A percentile compares a stretch with the other conserved stretches of the same genome.
Conservation (phyloP, 2,113 vertebrate species). For the Podilymbus podiceps region DNA sequence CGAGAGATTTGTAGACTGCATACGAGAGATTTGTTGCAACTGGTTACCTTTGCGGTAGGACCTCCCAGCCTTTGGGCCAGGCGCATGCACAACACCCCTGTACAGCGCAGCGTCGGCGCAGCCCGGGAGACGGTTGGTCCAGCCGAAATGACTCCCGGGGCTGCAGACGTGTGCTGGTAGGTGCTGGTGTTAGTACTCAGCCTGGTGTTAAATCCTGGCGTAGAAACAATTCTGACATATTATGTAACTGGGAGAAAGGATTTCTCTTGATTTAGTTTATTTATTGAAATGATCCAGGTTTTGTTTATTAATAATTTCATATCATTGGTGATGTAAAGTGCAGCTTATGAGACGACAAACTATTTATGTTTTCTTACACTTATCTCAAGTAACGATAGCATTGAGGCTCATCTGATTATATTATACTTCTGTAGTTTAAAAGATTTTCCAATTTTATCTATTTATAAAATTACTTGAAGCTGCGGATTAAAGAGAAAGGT, state of each 20-base stretch:
- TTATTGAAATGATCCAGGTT: background rate
- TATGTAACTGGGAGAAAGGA: background rate
- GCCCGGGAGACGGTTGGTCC: fast-evolving
- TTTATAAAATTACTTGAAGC: slow-evolving; percentile 70
- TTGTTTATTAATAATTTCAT: background rate
- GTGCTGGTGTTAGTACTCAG: background rate
- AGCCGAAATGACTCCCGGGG: background rate
- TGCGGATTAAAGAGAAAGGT: slow-evolving; percentile 62
- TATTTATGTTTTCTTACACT: background rate
- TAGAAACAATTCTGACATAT: background rate
- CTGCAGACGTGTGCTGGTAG: background rate
- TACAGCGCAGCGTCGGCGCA: fast-evolving
- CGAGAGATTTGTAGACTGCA: too few species aligned
- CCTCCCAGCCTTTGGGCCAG: background rate
- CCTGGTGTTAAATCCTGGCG: background rate
- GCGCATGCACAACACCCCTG: fast-evolving
- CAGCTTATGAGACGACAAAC: background rate
- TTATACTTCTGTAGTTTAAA: slow-evolving; percentile 59
- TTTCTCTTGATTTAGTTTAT: background rate
- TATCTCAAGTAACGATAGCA: background rate
- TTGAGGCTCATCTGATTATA: slow-evolving; percentile 33
- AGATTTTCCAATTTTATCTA: slow-evolving; percentile 71
- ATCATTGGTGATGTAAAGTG: background rate
- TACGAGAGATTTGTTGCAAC: background rate
- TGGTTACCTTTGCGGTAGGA: fast-evolving